These are phyloP conservation scores for Rhadina sibilatrix DNA, from an alignment of 2,113 vertebrate species.

Conservation along the genomic window DNA sequence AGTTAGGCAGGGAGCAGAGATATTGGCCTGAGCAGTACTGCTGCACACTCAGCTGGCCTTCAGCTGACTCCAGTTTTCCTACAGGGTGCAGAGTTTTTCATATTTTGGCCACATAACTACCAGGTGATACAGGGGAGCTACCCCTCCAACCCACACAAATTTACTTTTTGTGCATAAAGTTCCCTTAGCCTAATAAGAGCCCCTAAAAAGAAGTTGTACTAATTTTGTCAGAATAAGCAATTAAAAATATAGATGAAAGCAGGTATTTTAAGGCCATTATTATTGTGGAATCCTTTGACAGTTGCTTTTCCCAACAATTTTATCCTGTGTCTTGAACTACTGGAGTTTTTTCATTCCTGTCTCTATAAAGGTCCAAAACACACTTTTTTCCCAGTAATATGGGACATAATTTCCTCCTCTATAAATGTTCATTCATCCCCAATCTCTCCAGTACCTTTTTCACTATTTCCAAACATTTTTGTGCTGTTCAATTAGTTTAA, in stretches of 20 bases:
- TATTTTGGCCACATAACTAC: not conserved
- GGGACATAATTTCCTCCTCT: not conserved
- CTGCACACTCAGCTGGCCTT: not conserved
- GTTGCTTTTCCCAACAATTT: not conserved
- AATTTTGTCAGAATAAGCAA: not conserved
- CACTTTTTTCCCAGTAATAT: not conserved
- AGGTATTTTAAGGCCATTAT: not conserved
- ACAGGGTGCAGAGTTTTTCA: not conserved
- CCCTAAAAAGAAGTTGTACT: not conserved
- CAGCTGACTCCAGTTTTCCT: not conserved
- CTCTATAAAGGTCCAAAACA: not conserved
- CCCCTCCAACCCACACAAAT: not conserved
- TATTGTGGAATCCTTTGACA: not conserved
- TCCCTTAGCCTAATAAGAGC: not conserved
- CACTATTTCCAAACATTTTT: not conserved
- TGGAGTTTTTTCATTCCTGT: not conserved
- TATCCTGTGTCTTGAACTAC: not conserved
- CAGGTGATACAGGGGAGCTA: accelerated
- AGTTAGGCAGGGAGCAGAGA: not conserved
- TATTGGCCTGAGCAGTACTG: not conserved
- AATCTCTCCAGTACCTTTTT: not conserved
- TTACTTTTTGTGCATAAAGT: not conserved
- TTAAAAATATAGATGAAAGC: not conserved
- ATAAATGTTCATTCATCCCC: not conserved
- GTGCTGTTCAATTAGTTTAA: not conserved